phyloP scores from a whole-genome alignment of 2,113 vertebrate genomes.

The Panthera leo region DNA sequence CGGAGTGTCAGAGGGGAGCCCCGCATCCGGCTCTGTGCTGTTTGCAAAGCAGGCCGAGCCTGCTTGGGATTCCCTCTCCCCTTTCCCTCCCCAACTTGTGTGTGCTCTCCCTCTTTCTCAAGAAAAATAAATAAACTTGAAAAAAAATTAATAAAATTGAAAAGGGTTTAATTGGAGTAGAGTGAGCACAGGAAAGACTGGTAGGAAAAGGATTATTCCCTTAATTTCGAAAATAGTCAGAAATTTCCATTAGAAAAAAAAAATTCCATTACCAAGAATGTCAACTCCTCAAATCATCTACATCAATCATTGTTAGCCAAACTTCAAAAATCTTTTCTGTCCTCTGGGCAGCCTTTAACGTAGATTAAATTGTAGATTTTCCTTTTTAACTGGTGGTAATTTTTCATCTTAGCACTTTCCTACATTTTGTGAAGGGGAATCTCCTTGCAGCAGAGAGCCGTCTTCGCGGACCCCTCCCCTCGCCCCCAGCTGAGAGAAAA shows the following conservation, averaged over 20 bases:
- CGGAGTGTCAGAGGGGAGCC: too few species aligned
- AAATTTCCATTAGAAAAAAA: not conserved
- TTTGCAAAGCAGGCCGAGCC: too few species aligned
- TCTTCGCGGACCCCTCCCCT: not conserved
- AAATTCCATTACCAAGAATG: not conserved
- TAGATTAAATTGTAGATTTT: not conserved
- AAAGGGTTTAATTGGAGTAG: not conserved
- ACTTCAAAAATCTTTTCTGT: not conserved
- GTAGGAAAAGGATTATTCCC: not conserved
- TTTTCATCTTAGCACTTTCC: not conserved
- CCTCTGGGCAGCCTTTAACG: not conserved
- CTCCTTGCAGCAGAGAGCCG: not conserved
- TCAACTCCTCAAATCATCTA: not conserved
- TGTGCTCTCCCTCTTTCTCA: too few species aligned
- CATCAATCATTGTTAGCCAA: not conserved
- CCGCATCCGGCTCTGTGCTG: too few species aligned
- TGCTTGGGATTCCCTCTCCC: too few species aligned
- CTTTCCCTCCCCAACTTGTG: too few species aligned
- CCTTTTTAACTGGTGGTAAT: not conserved
- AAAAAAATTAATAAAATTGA: too few species aligned
- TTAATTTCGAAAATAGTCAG: not conserved
- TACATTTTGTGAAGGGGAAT: not conserved
- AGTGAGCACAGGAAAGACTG: not conserved
- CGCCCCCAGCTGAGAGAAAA: not conserved
- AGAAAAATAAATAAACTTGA: too few species aligned